Base-by-base conservation (phyloP, 2,888 invertebrate genomes). In the Heteropelma amictum region DNA sequence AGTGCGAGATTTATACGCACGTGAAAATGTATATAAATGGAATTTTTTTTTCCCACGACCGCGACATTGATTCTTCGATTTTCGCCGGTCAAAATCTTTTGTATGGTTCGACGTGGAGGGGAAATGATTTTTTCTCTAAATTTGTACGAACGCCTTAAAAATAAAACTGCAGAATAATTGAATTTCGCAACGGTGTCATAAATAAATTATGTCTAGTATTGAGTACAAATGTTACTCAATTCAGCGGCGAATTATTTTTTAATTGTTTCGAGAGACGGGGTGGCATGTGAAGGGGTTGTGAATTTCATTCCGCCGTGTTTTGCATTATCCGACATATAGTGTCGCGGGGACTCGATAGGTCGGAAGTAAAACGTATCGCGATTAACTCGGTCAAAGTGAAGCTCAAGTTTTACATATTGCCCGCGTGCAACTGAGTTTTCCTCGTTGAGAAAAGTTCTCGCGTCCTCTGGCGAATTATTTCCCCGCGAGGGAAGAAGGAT, bases 371-470 rank as follows among this genome's bases (percentile, higher is more conserved):
- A 3, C 23, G 17, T 38, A 38, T 21, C 49, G 23, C 33, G 42
- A 49, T 68, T 49, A 56, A 49, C 26, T 19, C 40, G 19, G 28
- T 19, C 60, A 23, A 47, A 38, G 64, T 53, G 47, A 56, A 45
- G 42, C 72, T 53, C 42, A 77, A 74, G 74, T 74, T 74, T 64
- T 69, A 47, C 71, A 56, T 72, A 75, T 75, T 75, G 69, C 65
- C n/a, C 58, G 54, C 58, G 72, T 64, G 35, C 67, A 77, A 73
- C 73, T 53, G 76, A 72, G 67, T 76, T 70, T 72, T 64, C 47
- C 42, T 40, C 64, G 69, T 64, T 70, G 40, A 49, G 51, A 30
- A 58, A 76, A 76, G 69, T 77, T 72, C 21, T 51, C 38, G 19
- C 45, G 21, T 45, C 45, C 51, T 47, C 51, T 23, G 17, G 30